Evolutionary conservation across 2,113 vertebrate genomes (phyloP).

Genomic region (Rissa tridactyla): DNA sequence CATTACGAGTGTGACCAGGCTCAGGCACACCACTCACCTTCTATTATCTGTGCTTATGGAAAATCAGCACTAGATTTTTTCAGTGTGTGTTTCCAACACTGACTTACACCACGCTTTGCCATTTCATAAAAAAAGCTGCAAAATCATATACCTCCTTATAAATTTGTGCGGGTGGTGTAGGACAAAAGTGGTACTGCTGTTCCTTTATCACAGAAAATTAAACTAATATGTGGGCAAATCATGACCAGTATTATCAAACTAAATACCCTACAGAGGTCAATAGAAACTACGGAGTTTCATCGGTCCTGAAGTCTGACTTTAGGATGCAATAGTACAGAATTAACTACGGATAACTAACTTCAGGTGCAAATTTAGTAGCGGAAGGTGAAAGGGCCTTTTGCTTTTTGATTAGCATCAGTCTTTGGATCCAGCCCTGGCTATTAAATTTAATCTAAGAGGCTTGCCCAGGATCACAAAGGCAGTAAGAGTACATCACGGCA

Average conservation of each 20-base stretch:
- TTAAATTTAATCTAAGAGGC: conserved; percentile 18
- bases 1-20: neutral
- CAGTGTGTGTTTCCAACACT: neutral
- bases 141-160: neutral
- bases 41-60: neutral
- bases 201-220: neutral
- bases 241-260: neutral
- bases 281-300: neutral
- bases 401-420: conserved; percentile 37
- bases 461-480: conserved; percentile 7
- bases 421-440: neutral
- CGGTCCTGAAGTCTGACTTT: neutral
- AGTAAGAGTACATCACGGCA: neutral
- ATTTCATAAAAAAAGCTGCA: neutral
- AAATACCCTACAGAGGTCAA: neutral
- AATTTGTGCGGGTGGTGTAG: neutral
- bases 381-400: conserved; percentile 35
- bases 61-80: neutral
- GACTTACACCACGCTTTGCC: neutral
- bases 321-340: neutral
- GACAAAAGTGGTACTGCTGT: neutral
- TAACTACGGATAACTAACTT: neutral
- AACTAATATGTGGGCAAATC: neutral
- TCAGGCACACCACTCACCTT: neutral
- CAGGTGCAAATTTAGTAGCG: conserved; percentile 22